Evolutionary conservation across 2,888 invertebrate genomes (phyloP).

Genomic region (Acanthopleura granulata): DNA sequence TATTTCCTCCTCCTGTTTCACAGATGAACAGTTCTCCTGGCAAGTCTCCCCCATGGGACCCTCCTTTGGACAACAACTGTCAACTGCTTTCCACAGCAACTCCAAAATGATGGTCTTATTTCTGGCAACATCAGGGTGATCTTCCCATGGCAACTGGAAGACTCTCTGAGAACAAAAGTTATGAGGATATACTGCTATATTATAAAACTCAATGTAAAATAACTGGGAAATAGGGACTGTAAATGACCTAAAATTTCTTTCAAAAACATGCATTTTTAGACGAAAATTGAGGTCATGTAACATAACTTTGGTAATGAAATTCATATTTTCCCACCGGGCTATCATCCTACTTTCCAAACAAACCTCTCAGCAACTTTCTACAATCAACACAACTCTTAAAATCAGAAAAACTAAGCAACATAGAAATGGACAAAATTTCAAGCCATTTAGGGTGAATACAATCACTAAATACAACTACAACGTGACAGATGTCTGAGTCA

Average conservation of each 20-base stretch:
- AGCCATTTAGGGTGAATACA: no score
- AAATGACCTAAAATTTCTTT: not conserved
- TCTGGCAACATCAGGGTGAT: constrained; percentile 24
- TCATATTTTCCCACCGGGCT: no score
- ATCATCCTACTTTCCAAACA: no score
- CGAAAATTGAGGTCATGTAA: not conserved
- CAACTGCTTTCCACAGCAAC: constrained; percentile 40
- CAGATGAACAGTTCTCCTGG: not conserved
- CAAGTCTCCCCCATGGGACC: not conserved
- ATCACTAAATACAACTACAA: no score
- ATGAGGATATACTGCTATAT: not conserved
- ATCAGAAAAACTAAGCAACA: no score
- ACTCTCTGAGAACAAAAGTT: constrained; percentile 31
- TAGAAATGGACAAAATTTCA: no score
- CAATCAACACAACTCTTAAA: no score
- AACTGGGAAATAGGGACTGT: no score
- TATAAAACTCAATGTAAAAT: no score
- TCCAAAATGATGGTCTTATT: constrained; percentile 31
- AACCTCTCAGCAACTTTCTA: no score
- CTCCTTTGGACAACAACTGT: constrained; percentile 28
- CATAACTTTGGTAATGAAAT: no score
- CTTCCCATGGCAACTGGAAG: constrained; percentile 37
- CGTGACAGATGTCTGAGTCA: no score
- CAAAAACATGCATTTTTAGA: not conserved
- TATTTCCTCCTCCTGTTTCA: not conserved